These are phyloP conservation scores for Perizoma flavofasciatum DNA, from an alignment of 2,888 invertebrate species.

Conservation along the genomic window DNA sequence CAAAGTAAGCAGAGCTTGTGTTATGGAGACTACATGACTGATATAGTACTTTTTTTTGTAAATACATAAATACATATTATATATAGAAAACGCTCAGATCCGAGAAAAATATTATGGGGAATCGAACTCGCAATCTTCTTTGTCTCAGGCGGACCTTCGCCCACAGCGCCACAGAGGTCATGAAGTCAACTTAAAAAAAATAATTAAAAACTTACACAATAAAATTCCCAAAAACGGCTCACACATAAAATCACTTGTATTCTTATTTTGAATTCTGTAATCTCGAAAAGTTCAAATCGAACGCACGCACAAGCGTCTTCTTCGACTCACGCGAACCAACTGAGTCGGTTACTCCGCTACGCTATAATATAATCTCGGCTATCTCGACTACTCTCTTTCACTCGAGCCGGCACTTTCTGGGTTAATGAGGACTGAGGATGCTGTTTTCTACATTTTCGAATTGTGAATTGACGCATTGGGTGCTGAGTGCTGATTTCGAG, in stretches of 20 bases:
- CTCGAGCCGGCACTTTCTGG: conserved; percentile 77
- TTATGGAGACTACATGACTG: no score
- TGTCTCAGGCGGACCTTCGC: no score
- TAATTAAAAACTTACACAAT: conserved; percentile 58
- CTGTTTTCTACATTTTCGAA: conserved; percentile 80
- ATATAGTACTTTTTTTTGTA: no score
- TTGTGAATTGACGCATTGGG: conserved; percentile 66
- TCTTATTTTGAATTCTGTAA: conserved; percentile 27
- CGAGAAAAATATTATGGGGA: no score
- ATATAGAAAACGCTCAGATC: no score
- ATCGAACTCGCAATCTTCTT: no score
- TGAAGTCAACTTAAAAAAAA: no score
- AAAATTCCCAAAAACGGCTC: conserved; percentile 53
- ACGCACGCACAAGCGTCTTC: conserved; percentile 51
- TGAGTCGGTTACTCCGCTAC: conserved; percentile 51
- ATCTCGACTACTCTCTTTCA: conserved; percentile 78
- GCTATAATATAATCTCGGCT: conserved; percentile 72
- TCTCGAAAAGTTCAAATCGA: conserved; percentile 40
- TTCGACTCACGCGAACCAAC: conserved; percentile 55
- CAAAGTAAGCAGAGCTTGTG: no score
- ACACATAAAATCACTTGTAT: conserved; percentile 55
- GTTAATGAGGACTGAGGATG: conserved; percentile 76
- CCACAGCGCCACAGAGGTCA: no score
- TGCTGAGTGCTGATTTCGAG: conserved; percentile 51
- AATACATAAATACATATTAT: no score